Conservation (phyloP, 2,888 invertebrate genomes). For the Drosophila bunnanda region DNA sequence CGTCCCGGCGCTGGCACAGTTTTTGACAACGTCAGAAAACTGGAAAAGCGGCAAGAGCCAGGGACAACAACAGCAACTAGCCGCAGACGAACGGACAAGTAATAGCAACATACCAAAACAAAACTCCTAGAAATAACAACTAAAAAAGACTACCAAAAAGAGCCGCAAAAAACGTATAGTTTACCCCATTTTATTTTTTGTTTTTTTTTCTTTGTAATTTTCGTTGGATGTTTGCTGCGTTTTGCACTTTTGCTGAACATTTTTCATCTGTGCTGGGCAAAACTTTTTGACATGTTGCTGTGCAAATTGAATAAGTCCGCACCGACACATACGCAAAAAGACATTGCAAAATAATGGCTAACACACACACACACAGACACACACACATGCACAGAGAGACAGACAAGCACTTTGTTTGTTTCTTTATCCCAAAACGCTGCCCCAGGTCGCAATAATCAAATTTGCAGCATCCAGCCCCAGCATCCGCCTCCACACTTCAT, state of each 20-base stretch:
- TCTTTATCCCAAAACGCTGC: slow-evolving; percentile 29
- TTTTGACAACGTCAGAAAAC: slow-evolving; percentile 74
- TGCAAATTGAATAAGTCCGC: slow-evolving; percentile 75
- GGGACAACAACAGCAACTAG: slow-evolving; percentile 65
- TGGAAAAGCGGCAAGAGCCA: slow-evolving; percentile 51
- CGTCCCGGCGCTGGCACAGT: slow-evolving; percentile 70
- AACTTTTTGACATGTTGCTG: slow-evolving; percentile 77
- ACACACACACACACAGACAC: slow-evolving; percentile 28
- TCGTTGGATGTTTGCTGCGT: slow-evolving; percentile 79
- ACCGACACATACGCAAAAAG: slow-evolving; percentile 34
- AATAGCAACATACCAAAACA: slow-evolving; percentile 42
- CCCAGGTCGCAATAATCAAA: slow-evolving; percentile 66
- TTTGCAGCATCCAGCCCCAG: slow-evolving; percentile 40
- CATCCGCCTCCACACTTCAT: neutral
- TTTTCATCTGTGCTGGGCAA: slow-evolving; percentile 72
- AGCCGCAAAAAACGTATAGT: slow-evolving; percentile 37
- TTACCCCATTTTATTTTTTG: slow-evolving; percentile 2
- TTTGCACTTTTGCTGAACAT: slow-evolving; percentile 76
- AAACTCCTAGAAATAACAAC: slow-evolving; percentile 18
- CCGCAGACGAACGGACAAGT: slow-evolving; percentile 74
- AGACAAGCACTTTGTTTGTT: slow-evolving; percentile 17
- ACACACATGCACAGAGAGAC: neutral
- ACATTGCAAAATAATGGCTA: slow-evolving; percentile 39
- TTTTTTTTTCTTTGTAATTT: slow-evolving; percentile 64
- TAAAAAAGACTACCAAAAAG: slow-evolving; percentile 5